Percentiles rank a stretch among this genome's conserved stretches.
Conservation (phyloP, 1,140 invertebrate species). For the Dreissena rostriformis region DNA sequence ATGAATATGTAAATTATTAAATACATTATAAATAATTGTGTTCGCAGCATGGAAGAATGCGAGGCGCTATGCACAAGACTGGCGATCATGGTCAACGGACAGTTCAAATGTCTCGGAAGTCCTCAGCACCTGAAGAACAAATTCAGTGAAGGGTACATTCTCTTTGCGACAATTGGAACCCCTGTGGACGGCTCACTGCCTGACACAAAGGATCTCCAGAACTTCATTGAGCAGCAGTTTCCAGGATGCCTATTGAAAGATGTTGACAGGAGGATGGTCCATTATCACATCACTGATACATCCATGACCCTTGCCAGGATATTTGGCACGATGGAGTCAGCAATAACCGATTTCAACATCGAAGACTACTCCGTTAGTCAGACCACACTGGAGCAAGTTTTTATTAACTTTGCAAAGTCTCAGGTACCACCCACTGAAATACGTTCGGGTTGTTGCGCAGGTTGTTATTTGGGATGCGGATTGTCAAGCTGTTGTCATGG, state of each 20-base stretch:
- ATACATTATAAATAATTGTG: not conserved
- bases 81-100: slow-evolving; percentile 83
- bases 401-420: slow-evolving; percentile 82
- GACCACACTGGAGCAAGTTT: slow-evolving; percentile 90
- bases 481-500: too few species aligned
- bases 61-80: slow-evolving; percentile 83
- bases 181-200: slow-evolving; percentile 54
- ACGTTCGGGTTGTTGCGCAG: slow-evolving; percentile 50
- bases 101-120: slow-evolving; percentile 81
- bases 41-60: slow-evolving; percentile 83
- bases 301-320: slow-evolving; percentile 84
- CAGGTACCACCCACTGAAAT: slow-evolving; percentile 73
- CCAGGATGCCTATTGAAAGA: slow-evolving; percentile 84
- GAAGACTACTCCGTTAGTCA: slow-evolving; percentile 90
- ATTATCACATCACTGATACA: slow-evolving; percentile 79
- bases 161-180: slow-evolving; percentile 76
- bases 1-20: not conserved
- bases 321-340: slow-evolving; percentile 85
- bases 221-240: slow-evolving; percentile 72
- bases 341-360: slow-evolving; percentile 83
- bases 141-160: slow-evolving; percentile 80
- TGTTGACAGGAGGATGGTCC: slow-evolving; percentile 87
- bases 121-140: slow-evolving; percentile 82
- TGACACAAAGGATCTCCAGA: slow-evolving; percentile 66
- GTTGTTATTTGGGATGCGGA: slow-evolving; percentile 51